phyloP scores from a whole-genome alignment of 2,113 vertebrate species.

The Chiloscyllium plagiosum region DNA sequence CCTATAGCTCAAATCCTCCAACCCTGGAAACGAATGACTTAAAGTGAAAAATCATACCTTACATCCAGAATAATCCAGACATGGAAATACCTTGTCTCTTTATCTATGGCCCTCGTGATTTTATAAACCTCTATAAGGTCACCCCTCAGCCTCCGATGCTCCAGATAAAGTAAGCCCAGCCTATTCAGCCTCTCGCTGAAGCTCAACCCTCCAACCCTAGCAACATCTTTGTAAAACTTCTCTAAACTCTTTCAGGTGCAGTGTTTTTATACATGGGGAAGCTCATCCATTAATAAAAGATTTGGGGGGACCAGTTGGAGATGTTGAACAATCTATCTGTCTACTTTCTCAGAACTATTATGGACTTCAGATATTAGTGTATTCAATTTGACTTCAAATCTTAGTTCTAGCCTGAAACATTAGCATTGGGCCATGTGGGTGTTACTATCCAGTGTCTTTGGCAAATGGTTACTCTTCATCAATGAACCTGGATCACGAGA shows the following conservation, averaged over 20 bases:
- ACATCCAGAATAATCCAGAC: slow-evolving; percentile 38
- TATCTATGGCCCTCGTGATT: no score
- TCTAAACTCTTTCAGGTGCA: neutral
- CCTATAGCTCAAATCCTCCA: no score
- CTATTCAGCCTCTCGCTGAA: no score
- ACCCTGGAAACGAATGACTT: neutral
- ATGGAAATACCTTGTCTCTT: no score
- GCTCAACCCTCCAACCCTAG: no score
- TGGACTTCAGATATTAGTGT: neutral
- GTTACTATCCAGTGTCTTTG: neutral
- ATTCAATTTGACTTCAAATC: neutral
- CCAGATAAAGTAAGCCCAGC: no score
- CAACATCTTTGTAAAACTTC: no score
- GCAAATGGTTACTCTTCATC: neutral
- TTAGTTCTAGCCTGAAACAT: neutral
- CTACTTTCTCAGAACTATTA: neutral
- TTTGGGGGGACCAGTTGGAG: neutral
- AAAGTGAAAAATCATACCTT: slow-evolving; percentile 21
- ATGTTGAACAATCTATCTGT: neutral
- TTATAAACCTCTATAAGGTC: no score
- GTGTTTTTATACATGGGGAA: neutral
- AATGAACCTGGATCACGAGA: neutral
- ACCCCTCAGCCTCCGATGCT: no score
- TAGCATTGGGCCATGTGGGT: neutral
- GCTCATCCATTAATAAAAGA: neutral